Percentiles rank a stretch among this genome's conserved stretches.
Evolutionary conservation across 1,140 invertebrate species (phyloP).

Genomic region (Chlorops oryzae): DNA sequence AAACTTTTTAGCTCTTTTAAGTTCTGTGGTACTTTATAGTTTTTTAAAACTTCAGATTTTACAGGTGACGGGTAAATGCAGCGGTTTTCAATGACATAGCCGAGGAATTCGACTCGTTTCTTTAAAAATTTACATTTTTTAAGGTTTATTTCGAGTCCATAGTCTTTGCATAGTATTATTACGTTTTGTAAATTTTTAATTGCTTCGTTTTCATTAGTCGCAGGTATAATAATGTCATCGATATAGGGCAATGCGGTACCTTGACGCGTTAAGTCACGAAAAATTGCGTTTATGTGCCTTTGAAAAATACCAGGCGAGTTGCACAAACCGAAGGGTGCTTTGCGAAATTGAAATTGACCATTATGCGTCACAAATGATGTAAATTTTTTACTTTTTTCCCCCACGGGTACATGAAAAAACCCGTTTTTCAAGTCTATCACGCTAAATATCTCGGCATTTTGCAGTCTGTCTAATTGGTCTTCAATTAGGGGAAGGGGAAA

Average conservation of each 20-base stretch:
- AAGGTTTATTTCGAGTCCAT: constrained; percentile 42
- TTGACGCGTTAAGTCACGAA: constrained; percentile 28
- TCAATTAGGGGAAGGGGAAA: no score
- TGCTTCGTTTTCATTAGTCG: constrained; percentile 15
- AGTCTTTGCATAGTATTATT: constrained; percentile 22
- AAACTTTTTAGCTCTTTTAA: constrained; percentile 36
- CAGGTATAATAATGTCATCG: constrained; percentile 35
- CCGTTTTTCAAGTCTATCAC: constrained; percentile 35
- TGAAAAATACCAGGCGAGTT: constrained; percentile 35
- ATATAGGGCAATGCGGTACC: no score
- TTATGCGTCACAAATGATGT: constrained; percentile 47
- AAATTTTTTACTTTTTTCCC: constrained; percentile 22
- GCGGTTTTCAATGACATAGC: constrained; percentile 27
- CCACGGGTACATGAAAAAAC: constrained; percentile 34
- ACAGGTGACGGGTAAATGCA: constrained; percentile 22
- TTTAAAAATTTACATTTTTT: constrained; percentile 40
- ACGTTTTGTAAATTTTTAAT: constrained; percentile 20
- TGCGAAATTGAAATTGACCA: constrained; percentile 51
- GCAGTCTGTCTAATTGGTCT: no score
- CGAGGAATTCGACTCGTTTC: constrained; percentile 38
- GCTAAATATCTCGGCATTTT: constrained; percentile 46
- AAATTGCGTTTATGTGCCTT: constrained; percentile 23
- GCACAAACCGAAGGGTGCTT: constrained; percentile 41
- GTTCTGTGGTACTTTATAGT: constrained; percentile 16
- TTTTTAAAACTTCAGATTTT: constrained; percentile 31